Conservation (phyloP, 2,888 invertebrate genomes). For the Hartigia nigra region DNA sequence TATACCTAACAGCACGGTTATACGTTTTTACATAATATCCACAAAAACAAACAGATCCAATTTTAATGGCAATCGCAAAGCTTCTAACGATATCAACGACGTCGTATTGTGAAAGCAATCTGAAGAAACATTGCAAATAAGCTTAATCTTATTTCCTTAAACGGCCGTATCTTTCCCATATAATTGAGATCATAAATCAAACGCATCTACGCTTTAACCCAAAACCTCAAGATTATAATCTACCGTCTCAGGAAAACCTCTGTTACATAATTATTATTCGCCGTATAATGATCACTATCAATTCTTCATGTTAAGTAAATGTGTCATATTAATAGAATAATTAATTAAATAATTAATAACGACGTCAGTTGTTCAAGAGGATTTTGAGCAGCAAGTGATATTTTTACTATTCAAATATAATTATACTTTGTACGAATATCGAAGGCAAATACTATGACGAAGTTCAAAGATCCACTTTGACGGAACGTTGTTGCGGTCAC, state of each 20-base stretch:
- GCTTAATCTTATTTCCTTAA: background rate
- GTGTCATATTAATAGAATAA: background rate
- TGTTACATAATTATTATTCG: background rate
- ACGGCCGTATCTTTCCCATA: background rate
- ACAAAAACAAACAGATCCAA: background rate
- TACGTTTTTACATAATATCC: background rate
- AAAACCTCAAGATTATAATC: background rate
- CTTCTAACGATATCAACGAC: background rate
- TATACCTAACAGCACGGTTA: background rate
- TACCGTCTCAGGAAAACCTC: background rate
- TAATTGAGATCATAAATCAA: background rate
- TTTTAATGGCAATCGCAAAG: background rate
- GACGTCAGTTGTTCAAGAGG: background rate
- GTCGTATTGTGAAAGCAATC: background rate
- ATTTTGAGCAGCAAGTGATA: background rate
- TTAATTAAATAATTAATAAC: no score
- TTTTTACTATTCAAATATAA: constrained; percentile 11
- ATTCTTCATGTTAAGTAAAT: background rate
- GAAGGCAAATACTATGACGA: background rate
- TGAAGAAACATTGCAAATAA: background rate
- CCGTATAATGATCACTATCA: background rate
- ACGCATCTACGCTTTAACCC: background rate
- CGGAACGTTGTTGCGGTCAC: constrained; percentile 1
- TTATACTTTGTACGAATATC: constrained; percentile 14
- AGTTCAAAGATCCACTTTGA: constrained; percentile 4